Conservation (phyloP, 2,113 vertebrate genomes). For the Mesocricetus auratus region DNA sequence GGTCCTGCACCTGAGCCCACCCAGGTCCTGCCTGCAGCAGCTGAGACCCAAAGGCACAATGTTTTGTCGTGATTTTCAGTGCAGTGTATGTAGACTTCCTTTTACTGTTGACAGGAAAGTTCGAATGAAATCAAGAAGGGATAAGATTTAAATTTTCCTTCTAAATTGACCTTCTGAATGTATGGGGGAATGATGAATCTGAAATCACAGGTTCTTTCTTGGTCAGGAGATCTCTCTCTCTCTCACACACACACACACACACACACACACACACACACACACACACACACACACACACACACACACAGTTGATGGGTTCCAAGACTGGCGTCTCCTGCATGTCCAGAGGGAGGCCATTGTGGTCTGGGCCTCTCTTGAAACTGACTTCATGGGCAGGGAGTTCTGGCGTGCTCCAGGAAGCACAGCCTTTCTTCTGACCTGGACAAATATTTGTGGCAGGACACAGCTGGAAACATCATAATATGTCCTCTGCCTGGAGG, state of each 20-base stretch:
- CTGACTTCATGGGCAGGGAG: too few relatives aligned
- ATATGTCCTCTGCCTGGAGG: neutral
- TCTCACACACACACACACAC: neutral
- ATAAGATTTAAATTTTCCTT: slow-evolving; percentile 53
- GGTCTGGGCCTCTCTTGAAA: accelerated
- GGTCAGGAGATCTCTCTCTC: neutral
- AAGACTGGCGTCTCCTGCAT: neutral
- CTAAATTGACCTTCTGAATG: slow-evolving; percentile 17
- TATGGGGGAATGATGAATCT: slow-evolving; percentile 29
- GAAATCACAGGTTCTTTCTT: slow-evolving; percentile 22
- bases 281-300: neutral
- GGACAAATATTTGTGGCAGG: neutral
- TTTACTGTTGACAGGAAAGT: neutral
- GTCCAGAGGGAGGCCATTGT: neutral
- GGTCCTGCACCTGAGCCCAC: accelerated
- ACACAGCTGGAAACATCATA: neutral
- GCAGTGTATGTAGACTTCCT: neutral
- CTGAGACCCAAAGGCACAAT: neutral
- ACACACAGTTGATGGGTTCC: neutral
- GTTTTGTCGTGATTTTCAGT: neutral
- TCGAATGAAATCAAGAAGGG: slow-evolving; percentile 42
- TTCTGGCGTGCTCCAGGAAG: neutral
- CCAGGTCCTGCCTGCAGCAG: neutral
- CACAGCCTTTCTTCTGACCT: neutral
- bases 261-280: neutral